Evolutionary conservation across 2,113 vertebrate species (phyloP).

Genomic region (Oenanthe oenanthe): DNA sequence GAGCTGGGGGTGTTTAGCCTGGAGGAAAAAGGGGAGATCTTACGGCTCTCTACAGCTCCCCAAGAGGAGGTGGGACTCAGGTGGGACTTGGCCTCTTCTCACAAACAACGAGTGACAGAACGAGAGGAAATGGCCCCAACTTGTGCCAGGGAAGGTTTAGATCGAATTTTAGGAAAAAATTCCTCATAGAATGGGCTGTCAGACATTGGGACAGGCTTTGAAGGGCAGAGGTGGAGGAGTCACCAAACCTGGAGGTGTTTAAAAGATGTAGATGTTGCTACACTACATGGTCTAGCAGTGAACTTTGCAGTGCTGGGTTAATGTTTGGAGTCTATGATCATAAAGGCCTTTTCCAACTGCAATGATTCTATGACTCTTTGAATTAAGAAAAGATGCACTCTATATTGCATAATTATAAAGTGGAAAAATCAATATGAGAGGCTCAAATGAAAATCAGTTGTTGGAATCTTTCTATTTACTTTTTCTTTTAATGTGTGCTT

Average conservation of each 20-base stretch:
- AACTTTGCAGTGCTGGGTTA: neutral
- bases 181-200: neutral
- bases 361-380: neutral
- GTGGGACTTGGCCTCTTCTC: fast-evolving
- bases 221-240: neutral
- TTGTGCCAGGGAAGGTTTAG: neutral
- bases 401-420: constrained; percentile 47
- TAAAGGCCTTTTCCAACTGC: neutral
- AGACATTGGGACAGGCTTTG: neutral
- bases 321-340: neutral
- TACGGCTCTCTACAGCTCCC: fast-evolving
- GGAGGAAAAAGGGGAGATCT: neutral
- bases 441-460: constrained; percentile 53
- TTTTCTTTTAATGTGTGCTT: constrained; percentile 55
- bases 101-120: neutral
- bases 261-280: neutral
- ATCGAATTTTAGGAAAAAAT: no score
- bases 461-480: constrained; percentile 40
- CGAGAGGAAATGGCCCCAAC: neutral
- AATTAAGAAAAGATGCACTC: constrained; percentile 48
- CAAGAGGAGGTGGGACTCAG: neutral
- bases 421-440: constrained; percentile 18
- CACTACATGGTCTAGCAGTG: neutral
- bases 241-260: neutral
- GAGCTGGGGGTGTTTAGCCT: neutral